These are phyloP conservation scores for Tarsius wallacei DNA, from an alignment of 2,797 vertebrate genomes.

Conservation along the genomic window DNA sequence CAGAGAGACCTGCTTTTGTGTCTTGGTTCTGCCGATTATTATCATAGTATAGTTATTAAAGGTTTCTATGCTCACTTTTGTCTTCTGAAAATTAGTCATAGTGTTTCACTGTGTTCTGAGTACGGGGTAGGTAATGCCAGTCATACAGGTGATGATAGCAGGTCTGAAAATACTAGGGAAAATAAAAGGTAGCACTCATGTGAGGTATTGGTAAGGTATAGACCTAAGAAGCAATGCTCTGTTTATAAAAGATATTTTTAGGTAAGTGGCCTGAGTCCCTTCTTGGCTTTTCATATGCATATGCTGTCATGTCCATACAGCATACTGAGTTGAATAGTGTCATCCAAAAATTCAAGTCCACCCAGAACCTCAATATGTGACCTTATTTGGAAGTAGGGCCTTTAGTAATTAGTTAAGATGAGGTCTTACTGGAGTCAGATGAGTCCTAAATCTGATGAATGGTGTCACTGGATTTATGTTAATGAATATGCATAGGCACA, in stretches of 20 bases:
- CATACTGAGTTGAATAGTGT: neutral
- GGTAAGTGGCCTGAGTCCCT: neutral
- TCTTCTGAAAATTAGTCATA: neutral
- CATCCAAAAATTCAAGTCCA: neutral
- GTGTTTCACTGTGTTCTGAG: neutral
- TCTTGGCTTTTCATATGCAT: slow-evolving; percentile 13
- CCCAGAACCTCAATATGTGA: neutral
- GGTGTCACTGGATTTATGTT: neutral
- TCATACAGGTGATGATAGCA: neutral
- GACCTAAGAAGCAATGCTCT: neutral
- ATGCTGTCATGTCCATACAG: neutral
- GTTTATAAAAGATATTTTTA: neutral
- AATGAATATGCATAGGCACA: neutral
- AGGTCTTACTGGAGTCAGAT: neutral
- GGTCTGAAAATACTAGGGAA: neutral
- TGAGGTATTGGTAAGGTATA: neutral
- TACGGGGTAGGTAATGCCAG: neutral
- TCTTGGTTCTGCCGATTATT: neutral
- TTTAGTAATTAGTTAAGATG: neutral
- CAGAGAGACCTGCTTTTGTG: neutral
- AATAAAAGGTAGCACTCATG: neutral
- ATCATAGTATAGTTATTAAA: neutral
- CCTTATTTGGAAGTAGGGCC: neutral
- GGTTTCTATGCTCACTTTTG: neutral
- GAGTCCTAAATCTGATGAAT: neutral